Conservation (phyloP, 2,888 invertebrate genomes). For the Oxystoma pomonae region DNA sequence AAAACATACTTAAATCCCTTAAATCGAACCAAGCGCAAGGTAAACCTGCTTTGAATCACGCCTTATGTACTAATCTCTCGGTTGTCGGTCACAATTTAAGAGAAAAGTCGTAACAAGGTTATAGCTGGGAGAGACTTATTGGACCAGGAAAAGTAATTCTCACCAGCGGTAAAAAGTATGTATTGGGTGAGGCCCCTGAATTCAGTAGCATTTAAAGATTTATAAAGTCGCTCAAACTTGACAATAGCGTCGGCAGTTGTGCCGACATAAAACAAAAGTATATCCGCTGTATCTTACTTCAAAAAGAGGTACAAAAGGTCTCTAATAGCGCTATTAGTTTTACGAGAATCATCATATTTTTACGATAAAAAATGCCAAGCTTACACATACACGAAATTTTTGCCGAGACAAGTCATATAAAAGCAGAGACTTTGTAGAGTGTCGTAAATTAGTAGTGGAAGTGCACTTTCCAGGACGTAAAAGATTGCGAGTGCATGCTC, state of each 20-base stretch:
- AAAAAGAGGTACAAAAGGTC: too few species aligned
- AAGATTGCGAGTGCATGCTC: constrained; percentile 25
- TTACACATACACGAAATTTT: neutral
- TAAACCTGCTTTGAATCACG: too few species aligned
- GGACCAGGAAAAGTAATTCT: constrained; percentile 36
- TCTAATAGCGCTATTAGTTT: too few species aligned
- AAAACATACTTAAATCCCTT: too few species aligned
- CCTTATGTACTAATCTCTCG: too few species aligned
- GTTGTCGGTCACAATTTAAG: constrained; percentile 35
- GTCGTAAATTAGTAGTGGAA: constrained; percentile 20
- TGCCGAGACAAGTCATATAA: neutral
- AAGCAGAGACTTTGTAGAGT: neutral
- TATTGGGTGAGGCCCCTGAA: constrained; percentile 32
- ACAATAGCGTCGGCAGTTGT: constrained; percentile 47
- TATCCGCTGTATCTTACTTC: constrained; percentile 51
- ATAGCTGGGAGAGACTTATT: constrained; percentile 29
- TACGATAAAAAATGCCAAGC: too few species aligned
- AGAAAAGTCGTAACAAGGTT: constrained; percentile 30
- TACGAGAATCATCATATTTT: too few species aligned
- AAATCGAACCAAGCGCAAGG: too few species aligned
- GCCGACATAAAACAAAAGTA: constrained; percentile 50
- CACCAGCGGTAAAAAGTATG: constrained; percentile 43
- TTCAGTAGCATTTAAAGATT: constrained; percentile 39
- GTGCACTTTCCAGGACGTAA: constrained; percentile 22
- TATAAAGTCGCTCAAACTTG: constrained; percentile 42